phyloP scores from a whole-genome alignment of 2,888 invertebrate species.

The Sycophila texana region DNA sequence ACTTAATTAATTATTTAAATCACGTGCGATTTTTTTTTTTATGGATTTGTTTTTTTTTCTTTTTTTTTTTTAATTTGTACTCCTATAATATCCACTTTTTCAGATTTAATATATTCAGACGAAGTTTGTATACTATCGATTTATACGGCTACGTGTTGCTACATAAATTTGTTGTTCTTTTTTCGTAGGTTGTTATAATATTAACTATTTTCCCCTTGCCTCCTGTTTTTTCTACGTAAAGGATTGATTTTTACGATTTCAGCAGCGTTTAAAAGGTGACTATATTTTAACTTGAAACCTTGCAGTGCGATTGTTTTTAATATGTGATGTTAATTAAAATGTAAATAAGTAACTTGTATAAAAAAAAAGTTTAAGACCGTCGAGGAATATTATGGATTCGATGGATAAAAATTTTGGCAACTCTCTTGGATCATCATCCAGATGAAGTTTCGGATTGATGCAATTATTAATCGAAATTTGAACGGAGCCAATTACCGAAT shows the following conservation, averaged over 20 bases:
- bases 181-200: not conserved
- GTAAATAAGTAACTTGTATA: slow-evolving; percentile 50
- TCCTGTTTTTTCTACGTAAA: too few relatives aligned
- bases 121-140: too few relatives aligned
- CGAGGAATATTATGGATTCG: slow-evolving; percentile 24
- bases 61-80: not conserved
- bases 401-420: slow-evolving; percentile 17
- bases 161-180: not conserved
- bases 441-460: slow-evolving; percentile 8
- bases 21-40: not conserved
- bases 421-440: slow-evolving; percentile 20
- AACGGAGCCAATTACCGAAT: not conserved
- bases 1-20: too few relatives aligned
- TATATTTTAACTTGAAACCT: slow-evolving; percentile 38
- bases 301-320: slow-evolving; percentile 44
- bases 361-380: slow-evolving; percentile 35
- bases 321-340: slow-evolving; percentile 33
- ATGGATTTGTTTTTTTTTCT: not conserved
- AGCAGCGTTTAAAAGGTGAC: slow-evolving; percentile 9
- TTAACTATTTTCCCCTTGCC: not conserved
- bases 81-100: not conserved
- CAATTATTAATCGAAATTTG: slow-evolving; percentile 19
- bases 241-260: not conserved
- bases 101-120: too few relatives aligned
- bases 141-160: too few relatives aligned